phyloP scores from a whole-genome alignment of 1,140 invertebrate species.

The Uloborus diversus region DNA sequence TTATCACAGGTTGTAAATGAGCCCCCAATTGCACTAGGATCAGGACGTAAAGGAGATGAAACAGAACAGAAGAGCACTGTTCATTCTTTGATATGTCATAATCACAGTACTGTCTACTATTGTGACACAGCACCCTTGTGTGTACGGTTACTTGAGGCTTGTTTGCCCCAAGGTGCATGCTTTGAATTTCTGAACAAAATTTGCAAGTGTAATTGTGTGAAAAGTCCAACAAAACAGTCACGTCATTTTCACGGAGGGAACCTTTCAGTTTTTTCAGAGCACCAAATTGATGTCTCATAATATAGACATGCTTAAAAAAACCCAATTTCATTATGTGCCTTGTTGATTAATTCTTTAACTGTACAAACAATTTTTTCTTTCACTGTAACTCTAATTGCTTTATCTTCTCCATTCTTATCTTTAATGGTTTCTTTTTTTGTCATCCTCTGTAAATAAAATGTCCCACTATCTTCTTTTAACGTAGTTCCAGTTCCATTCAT shows the following conservation, averaged over 20 bases:
- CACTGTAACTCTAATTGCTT: too few species aligned
- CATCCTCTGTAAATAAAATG: too few species aligned
- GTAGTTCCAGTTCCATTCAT: too few species aligned
- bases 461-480: too few species aligned
- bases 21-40: not conserved
- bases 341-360: too few species aligned
- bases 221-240: not conserved
- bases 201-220: not conserved
- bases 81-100: not conserved
- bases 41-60: not conserved
- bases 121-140: not conserved
- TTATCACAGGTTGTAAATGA: not conserved
- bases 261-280: not conserved
- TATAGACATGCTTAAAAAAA: too few species aligned
- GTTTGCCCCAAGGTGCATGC: not conserved
- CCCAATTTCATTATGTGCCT: too few species aligned
- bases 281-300: not conserved
- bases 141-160: not conserved
- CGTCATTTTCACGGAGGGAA: not conserved
- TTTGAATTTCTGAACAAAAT: not conserved
- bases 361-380: too few species aligned
- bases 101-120: not conserved
- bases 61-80: not conserved
- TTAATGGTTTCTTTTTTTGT: too few species aligned
- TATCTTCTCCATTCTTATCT: too few species aligned